Evolutionary conservation across 2,113 vertebrate genomes (phyloP).

Genomic region (Centropus bengalensis): DNA sequence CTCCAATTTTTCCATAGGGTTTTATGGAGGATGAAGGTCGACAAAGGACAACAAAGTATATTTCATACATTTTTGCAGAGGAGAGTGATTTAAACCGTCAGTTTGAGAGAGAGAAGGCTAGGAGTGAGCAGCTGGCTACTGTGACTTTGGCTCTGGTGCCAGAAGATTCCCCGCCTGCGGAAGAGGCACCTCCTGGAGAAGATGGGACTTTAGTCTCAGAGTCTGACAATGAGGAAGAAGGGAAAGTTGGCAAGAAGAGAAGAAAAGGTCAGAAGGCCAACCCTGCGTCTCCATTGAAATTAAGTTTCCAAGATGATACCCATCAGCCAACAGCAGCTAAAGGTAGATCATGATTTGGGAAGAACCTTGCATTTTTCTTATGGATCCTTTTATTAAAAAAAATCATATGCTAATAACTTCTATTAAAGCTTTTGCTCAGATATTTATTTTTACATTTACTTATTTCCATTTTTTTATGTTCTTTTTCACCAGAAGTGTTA

Average conservation of each 20-base stretch:
- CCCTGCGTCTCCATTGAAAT: background rate
- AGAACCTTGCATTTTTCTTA: background rate
- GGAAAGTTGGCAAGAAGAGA: constrained; percentile 37
- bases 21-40: constrained; percentile 97
- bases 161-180: constrained; percentile 52
- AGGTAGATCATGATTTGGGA: constrained; percentile 40
- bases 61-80: constrained; percentile 87
- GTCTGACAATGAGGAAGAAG: constrained; percentile 57
- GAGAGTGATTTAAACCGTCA: constrained; percentile 86
- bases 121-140: constrained; percentile 83
- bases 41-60: constrained; percentile 93
- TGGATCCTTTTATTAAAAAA: background rate
- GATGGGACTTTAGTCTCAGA: constrained; percentile 59
- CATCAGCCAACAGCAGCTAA: constrained; percentile 59
- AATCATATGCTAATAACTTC: background rate
- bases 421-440: background rate
- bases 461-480: background rate
- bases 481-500: background rate
- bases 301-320: background rate
- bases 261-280: background rate
- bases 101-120: constrained; percentile 89
- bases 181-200: constrained; percentile 12
- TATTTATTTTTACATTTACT: background rate
- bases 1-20: constrained; percentile 75
- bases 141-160: constrained; percentile 68